Conservation (phyloP, 2,113 vertebrate species). For the Prietella phreatophila region DNA sequence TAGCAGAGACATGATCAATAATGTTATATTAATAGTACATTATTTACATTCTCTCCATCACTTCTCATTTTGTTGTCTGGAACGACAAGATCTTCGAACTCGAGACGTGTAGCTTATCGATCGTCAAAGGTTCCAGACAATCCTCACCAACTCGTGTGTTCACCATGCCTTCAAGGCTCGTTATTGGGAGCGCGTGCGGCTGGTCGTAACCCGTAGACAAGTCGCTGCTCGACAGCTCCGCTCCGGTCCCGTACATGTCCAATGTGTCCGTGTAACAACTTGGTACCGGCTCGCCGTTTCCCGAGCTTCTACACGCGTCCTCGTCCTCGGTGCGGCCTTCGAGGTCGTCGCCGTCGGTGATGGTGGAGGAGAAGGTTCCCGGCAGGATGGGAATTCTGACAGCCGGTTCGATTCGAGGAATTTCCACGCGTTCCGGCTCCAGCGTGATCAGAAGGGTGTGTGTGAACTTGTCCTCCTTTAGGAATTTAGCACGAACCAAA, state of each 20-base stretch:
- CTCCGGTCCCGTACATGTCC: background rate
- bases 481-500: background rate
- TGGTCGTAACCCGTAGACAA: background rate
- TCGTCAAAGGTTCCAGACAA: background rate
- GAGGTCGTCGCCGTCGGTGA: too few relatives aligned
- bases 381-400: background rate
- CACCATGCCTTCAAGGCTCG: conserved; percentile 5
- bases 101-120: background rate
- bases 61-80: background rate
- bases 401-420: background rate
- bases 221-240: background rate
- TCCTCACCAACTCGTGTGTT: background rate
- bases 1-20: background rate
- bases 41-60: background rate
- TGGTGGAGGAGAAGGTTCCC: background rate
- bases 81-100: background rate
- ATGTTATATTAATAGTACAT: background rate
- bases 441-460: background rate
- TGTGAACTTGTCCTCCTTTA: background rate
- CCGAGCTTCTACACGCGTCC: background rate
- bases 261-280: fast-evolving
- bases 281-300: background rate
- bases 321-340: background rate
- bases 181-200: background rate
- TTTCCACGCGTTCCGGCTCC: background rate